Base-by-base conservation (phyloP, 2,113 vertebrate genomes). In the Andinoacara biseriatus region DNA sequence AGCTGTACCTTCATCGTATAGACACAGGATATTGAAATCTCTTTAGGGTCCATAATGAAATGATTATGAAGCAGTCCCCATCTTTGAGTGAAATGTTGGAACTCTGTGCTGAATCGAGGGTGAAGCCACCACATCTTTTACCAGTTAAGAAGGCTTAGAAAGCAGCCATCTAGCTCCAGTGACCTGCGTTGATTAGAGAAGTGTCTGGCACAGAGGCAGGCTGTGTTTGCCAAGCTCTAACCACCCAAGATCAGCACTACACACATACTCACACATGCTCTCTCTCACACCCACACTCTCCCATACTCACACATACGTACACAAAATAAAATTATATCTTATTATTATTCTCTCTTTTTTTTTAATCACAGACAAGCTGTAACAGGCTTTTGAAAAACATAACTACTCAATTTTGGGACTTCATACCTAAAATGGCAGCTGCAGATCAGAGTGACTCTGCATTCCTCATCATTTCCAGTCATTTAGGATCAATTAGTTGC, bases 101-200 rank as follows among this genome's bases (percentile, higher is more conserved):
- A 76, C 20, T 46, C 80, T 22, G 46, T 26, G 65, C 60, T 10
- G 63, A 88, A 85, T n/a, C 5, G 31, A 74, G 67, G 62, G 49
- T 49, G 54, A 90, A 90, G 83, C 82, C 57, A 1, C 72, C 74
- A 90, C 94, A 93, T 93, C 84, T 93, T 94, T 87, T 90, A 86
- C 82, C 78, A 90, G 78, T 93, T 94, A 93, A 46, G 57, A 62
- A 60, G 86, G 89, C 91, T 93, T 86, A 88, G 83, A 35, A 62
- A 74, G 86, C 83, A 80, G 88, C 84, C 84, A 87, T 89, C 67
- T 81, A 74, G 74, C 76, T 86, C 74, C 77, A 77, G 78, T 90
- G 89, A 91, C 91, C 85, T 91, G 87, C 31, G 67, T 35, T 93
- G 88, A 95, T 94, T 92, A 87, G 72, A 82, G 85, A 89, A 86